These are phyloP conservation scores for Perognathus longimembris DNA, from an alignment of 2,113 vertebrate species.

Conservation along the genomic window DNA sequence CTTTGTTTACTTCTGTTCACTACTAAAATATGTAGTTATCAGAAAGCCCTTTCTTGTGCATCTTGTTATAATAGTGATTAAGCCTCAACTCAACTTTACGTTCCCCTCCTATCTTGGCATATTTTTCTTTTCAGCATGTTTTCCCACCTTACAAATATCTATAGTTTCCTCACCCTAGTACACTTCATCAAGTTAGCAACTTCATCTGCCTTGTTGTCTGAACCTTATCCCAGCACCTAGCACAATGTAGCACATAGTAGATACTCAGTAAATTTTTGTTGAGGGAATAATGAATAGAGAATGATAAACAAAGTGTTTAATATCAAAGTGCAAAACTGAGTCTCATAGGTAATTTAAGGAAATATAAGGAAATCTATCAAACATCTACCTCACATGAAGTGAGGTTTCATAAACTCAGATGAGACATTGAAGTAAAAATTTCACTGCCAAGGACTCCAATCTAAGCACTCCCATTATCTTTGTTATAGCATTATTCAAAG, in stretches of 20 bases:
- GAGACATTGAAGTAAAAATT: not conserved
- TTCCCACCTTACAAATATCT: not conserved
- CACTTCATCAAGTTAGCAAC: not conserved
- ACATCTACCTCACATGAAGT: not conserved
- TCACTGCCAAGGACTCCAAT: not conserved
- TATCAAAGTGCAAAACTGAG: not conserved
- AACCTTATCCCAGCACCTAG: not conserved
- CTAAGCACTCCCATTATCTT: conserved; percentile 15
- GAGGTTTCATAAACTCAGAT: conserved; percentile 20
- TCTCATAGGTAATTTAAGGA: not conserved
- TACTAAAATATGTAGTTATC: not conserved
- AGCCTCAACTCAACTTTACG: not conserved
- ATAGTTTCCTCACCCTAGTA: not conserved
- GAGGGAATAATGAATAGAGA: conserved; percentile 31
- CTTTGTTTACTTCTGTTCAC: not conserved
- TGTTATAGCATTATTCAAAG: conserved; percentile 9
- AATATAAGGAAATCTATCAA: conserved; percentile 11
- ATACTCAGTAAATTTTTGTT: conserved; percentile 5
- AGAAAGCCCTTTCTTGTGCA: not conserved
- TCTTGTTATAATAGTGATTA: conserved; percentile 9
- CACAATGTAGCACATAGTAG: not conserved
- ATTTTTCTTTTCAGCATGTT: not conserved
- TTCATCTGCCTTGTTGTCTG: not conserved
- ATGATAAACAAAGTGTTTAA: not conserved
- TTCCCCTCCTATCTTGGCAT: not conserved